Evolutionary conservation across 2,888 invertebrate genomes (phyloP), one percentile per base, ranked within the genome.

Genomic region (Alitta virens): DNA sequence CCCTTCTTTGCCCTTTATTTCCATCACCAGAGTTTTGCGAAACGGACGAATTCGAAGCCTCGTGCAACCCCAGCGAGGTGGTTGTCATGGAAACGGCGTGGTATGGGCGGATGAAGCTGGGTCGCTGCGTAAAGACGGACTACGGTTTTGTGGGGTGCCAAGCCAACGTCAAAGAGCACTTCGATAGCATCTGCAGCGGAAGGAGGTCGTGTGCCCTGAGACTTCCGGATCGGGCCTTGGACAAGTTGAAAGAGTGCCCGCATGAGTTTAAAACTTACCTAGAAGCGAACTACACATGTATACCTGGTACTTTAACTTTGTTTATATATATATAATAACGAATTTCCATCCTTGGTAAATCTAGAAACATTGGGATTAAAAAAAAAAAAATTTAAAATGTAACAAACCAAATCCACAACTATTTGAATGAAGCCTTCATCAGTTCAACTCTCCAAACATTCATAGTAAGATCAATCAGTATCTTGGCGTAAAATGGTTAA

Each of bases 211-310:
- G 59, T 38, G 23, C 50, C 14, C n/a, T 59, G 5, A 25, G 59
- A 1, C 38, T 59, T 12, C 59, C 59, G 18, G 51, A 59, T 38
- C 33, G 23, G 25, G 21, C 33, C 12, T 25, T 59, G 40, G 59
- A 59, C 23, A 33, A 50, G 9, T 24, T 33, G 23, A 59, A 59
- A 24, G 26, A 27, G 2, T 59, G 59, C 51, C 59, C 59, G 12
- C 9, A 9, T 16, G 59, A 59, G 59, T 59, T 59, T n/a, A 59
- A 59, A 24, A 59, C 59, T 24, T 59, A 59, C 52, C 52, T 59
- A 25, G 51, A 51, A 51, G 51, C 59, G 24, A 59, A 49, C 42
- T 59, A 59, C 18, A 59, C 59, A 1, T 59, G 59, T 25, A 23
- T 59, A 12, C 16, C 38, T 38, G 59, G 59, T 59, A 46, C 46